Evolutionary conservation across 2,888 invertebrate species (phyloP), one percentile per base, ranked within the genome.

Genomic region (Orthosia incerta): DNA sequence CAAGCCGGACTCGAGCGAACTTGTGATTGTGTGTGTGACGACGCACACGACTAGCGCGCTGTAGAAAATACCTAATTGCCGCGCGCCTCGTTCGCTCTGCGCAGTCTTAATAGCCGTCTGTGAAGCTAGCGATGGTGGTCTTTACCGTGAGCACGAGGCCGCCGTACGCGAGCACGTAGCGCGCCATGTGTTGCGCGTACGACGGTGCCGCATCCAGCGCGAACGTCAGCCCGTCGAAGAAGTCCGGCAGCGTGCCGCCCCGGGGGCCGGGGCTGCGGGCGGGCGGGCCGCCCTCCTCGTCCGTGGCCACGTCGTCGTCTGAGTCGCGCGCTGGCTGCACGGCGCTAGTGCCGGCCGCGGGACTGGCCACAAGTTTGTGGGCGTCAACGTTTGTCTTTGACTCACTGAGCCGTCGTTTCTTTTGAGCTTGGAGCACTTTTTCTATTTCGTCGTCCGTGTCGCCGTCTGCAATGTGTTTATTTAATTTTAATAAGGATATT

Each of bases 371-470:
- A 26, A 51, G 26, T 13, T 45, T 16, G 57, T 0, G 48, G 2
- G 74, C 18, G 12, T 23, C 55, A 5, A 20, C 11, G 48, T 23
- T 57, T 13, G 50, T 4, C 18, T 20, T 23, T 2, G 67, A 20
- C 13, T 39, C 66, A 1, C 48, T 48, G 11, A 79, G 15, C 57
- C 82, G 87, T 66, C 75, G 83, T 56, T 83, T 88, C 77, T 91
- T 91, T 80, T 91, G 88, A 53, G 89, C 85, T 64, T 87, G 89
- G 3, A 93, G 71, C 2, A 94, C 96, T 91, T 92, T 94, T 84
- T 97, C 96, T 64, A 97, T 97, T 89, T 97, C 97, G 81, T 97
- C 97, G 83, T 97, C 97, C 0, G 97, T 97, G 89, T 97, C 97
- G 39, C 93, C 89, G 76, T 89, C 92, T 91, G 83, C 0, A 74